Evolutionary conservation across 92 coral and sea anemone species (phyloP), one percentile per base, ranked within the genome.

Genomic region (Phymanthus crucifer): DNA sequence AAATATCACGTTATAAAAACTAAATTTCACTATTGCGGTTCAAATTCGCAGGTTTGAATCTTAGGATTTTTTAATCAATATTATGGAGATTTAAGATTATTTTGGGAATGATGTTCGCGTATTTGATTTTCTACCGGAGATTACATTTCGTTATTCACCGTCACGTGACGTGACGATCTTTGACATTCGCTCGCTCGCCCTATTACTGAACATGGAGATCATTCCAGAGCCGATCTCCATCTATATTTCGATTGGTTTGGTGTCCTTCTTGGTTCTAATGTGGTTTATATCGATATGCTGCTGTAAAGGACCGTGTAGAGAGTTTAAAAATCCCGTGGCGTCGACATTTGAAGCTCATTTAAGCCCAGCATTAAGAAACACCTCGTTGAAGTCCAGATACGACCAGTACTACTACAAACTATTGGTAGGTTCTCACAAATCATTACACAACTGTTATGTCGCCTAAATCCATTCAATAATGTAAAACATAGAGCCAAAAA

Each of bases 241-340:
- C 58, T 92, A 92, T 45, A 90, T 92, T 32, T 83, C 97, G 35
- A 78, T 81, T 19, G 97, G 94, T 19, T 68, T 92, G 71, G 84
- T 89, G 32, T 89, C 92, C 4, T 83, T 87, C 54, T 79, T 92
- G 23, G 80, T 82, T 2, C 57, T 92, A 2, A 29, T 92, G 52
- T 92, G 94, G 92, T 72, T 86, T 61, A 33, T 80, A 21, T 70
- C 94, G 2, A 58, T 83, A 33, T 85, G 89, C 52, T 76, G 85
- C 10, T 92, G 88, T 56, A 92, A 87, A 79, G 97, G 97, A 40
- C 97, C 92, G 11, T 92, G 97, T 84, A 86, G 85, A 46, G 92
- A 91, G 24, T 87, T 90, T 78, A 84, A 83, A 19, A 84, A 83
- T 29, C 94, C 97, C 14, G 89, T 92, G 45, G 80, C 85, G 34